Base-by-base conservation (phyloP, 2,888 invertebrate species). In the Hymenopus coronatus region DNA sequence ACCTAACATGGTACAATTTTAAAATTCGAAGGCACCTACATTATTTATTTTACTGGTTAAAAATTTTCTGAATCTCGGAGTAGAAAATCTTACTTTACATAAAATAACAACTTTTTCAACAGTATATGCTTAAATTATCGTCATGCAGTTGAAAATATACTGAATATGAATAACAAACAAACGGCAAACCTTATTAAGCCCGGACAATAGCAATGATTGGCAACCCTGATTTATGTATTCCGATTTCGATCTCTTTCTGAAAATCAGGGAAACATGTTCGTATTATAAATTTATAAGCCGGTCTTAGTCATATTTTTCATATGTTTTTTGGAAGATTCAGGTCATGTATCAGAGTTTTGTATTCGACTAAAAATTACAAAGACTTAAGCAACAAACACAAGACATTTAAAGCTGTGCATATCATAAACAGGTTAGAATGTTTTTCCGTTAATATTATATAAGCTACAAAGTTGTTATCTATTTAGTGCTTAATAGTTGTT, bases 311-410 rank as follows among this genome's bases (percentile, higher is more conserved):
- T 20, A 20, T 70, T 70, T 70, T 70, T 70, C 54, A 70, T 87
- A 87, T 87, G 87, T 81, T 87, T 87, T 70, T 81, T 81, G 87
- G 81, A 87, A 87, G 28, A n/a, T 27, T 87, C 1, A 27, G 81
- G 28, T 30, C 70, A 87, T 87, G 87, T 14, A n/a, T 82, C 27
- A 87, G n/a, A 82, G 82, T 87, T n/a, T 30, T 28, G 87, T 81
- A 87, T 87, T 87, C 70, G 82, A 81, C 33, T 87, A 87, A 30
- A 81, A 87, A 70, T 6, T 70, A 6, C 25, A 70, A 3, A 2
- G 54, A 20, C 4, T 20, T 70, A 70, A 15, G 3, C 25, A 25
- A 20, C 20, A 70, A 70, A 70, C 54, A 4, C 15, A 70, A 20
- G 15, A 70, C 25, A 20, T 70, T 70, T 70, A 70, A 6, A 70